Conservation (phyloP, 2,888 invertebrate species). For the Oxyteleia sp. region DNA sequence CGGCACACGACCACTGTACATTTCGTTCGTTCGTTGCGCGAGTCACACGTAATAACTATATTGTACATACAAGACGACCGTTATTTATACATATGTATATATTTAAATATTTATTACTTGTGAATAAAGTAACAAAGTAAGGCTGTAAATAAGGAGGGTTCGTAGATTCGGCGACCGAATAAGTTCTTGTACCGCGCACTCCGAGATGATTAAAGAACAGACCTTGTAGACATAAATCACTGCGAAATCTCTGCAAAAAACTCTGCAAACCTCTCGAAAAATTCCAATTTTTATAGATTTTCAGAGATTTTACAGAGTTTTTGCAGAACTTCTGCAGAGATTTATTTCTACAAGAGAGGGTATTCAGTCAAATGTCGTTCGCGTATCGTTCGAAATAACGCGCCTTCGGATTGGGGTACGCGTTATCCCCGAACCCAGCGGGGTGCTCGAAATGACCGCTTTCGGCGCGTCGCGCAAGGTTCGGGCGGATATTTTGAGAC, state of each 20-base stretch:
- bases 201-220: slow-evolving; percentile 79
- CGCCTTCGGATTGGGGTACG: slow-evolving; percentile 10
- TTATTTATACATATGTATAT: slow-evolving; percentile 65
- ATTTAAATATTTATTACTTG: slow-evolving; percentile 80
- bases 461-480: slow-evolving; percentile 83
- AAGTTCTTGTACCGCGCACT: slow-evolving; percentile 62
- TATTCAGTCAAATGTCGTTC: slow-evolving; percentile 72
- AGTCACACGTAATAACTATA: slow-evolving; percentile 35
- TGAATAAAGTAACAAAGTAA: slow-evolving; percentile 79
- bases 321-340: too few species aligned
- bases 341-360: too few species aligned
- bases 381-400: slow-evolving; percentile 65
- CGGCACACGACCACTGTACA: too few species aligned
- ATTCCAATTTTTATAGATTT: too few species aligned
- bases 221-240: too few species aligned
- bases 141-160: slow-evolving; percentile 79
- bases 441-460: slow-evolving; percentile 85
- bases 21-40: slow-evolving; percentile 46
- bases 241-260: too few species aligned
- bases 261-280: too few species aligned
- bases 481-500: slow-evolving; percentile 81
- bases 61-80: slow-evolving; percentile 70
- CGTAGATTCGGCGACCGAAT: slow-evolving; percentile 46
- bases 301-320: too few species aligned
- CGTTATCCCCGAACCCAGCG: slow-evolving; percentile 84